A percentile compares a stretch with the other conserved stretches of the same genome.
Conservation (phyloP, 2,797 vertebrate genomes). For the Avahi laniger region DNA sequence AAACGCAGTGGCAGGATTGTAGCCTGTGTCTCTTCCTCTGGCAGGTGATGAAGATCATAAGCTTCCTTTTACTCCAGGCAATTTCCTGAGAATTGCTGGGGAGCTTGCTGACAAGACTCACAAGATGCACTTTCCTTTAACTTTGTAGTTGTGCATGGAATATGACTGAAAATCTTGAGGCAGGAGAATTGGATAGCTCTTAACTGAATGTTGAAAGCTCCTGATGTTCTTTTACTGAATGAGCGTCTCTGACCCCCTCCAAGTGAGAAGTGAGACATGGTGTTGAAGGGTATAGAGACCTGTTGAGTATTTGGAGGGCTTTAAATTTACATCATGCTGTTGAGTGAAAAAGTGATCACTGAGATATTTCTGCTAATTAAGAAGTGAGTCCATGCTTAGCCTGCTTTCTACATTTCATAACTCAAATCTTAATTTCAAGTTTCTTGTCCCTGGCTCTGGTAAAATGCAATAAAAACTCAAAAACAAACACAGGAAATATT, state of each 20-base stretch:
- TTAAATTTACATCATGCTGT: background rate
- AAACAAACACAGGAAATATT: background rate
- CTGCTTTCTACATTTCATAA: background rate
- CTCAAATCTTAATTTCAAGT: background rate
- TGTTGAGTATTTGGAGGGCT: background rate
- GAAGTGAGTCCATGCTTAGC: background rate
- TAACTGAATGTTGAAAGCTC: background rate
- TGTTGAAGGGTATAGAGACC: background rate
- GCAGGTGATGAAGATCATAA: conserved; percentile 57
- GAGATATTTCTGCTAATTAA: background rate
- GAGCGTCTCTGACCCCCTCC: background rate
- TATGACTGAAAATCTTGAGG: background rate
- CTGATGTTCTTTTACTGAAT: background rate
- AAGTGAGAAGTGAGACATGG: background rate
- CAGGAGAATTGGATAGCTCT: background rate
- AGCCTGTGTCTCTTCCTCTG: background rate
- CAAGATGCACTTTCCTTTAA: conserved; percentile 1
- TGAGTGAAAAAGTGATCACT: background rate
- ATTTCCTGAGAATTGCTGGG: conserved; percentile 11
- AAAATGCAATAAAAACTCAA: conserved; percentile 23
- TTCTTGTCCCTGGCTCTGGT: background rate
- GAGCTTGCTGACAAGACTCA: conserved; percentile 3
- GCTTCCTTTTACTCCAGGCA: conserved; percentile 70
- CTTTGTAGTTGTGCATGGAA: background rate
- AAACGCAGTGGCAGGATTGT: background rate